Conservation (phyloP, 2,888 invertebrate genomes). For the Acleris holmiana region DNA sequence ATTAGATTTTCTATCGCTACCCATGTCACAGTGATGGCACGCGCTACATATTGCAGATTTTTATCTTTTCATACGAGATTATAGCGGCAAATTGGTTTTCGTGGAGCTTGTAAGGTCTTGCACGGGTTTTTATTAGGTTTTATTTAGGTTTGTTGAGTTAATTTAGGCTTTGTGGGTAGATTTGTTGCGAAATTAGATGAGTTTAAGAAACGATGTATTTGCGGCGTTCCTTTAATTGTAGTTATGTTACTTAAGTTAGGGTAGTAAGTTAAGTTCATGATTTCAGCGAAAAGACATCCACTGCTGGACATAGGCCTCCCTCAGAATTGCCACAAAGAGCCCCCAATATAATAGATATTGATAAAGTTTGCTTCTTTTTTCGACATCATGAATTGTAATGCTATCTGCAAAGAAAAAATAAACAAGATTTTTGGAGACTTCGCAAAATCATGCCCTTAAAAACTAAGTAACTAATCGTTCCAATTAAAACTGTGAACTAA, state of each 20-base stretch:
- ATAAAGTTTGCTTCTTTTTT: too few species aligned
- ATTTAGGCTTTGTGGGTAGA: not conserved
- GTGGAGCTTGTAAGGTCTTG: not conserved
- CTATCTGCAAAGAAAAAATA: too few species aligned
- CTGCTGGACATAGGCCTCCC: too few species aligned
- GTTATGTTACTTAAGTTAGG: too few species aligned
- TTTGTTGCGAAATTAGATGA: too few species aligned
- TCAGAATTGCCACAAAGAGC: too few species aligned
- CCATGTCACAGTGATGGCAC: constrained; percentile 30
- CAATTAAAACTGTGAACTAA: constrained; percentile 11
- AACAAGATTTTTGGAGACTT: not conserved
- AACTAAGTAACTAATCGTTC: constrained; percentile 16
- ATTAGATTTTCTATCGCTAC: constrained; percentile 32
- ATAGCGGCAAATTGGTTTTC: constrained; percentile 27
- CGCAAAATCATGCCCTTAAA: not conserved
- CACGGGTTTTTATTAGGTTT: constrained; percentile 9
- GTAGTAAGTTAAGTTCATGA: too few species aligned
- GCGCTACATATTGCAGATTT: constrained; percentile 36
- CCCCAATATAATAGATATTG: too few species aligned
- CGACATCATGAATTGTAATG: too few species aligned
- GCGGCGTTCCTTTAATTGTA: too few species aligned
- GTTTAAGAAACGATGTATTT: too few species aligned
- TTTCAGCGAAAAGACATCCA: too few species aligned
- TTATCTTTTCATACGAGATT: constrained; percentile 32
- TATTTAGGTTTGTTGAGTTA: not conserved